Percentiles rank a stretch among this genome's conserved stretches.
Evolutionary conservation across 2,888 invertebrate species (phyloP).

Genomic region (Morinoia aosen): DNA sequence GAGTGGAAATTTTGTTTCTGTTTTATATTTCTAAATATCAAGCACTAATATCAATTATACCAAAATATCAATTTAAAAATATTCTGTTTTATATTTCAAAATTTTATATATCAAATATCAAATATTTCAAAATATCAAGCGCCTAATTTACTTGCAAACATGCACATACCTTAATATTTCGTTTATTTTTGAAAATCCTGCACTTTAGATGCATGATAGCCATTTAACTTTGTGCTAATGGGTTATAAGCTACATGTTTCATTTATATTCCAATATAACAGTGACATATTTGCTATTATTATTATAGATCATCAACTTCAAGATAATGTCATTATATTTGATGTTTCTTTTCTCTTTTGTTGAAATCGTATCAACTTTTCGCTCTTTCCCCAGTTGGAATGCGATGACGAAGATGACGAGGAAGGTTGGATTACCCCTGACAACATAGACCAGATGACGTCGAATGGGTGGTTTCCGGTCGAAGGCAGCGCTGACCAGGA

Average conservation of each 20-base stretch:
- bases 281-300: neutral
- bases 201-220: too few species aligned
- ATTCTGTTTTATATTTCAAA: too few species aligned
- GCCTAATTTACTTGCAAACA: too few species aligned
- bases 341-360: neutral
- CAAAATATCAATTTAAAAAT: too few species aligned
- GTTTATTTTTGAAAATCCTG: too few species aligned
- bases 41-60: too few species aligned
- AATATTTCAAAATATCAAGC: too few species aligned
- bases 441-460: slow-evolving; percentile 84
- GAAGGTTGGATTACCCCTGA: slow-evolving; percentile 89
- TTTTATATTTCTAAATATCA: too few species aligned
- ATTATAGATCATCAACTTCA: neutral
- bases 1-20: too few species aligned
- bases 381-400: neutral
- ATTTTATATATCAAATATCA: too few species aligned
- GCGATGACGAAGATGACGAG: slow-evolving; percentile 73
- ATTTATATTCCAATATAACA: neutral
- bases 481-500: slow-evolving; percentile 75
- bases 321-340: neutral
- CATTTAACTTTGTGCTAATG: too few species aligned
- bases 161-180: too few species aligned
- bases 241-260: neutral
- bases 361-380: neutral
- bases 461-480: slow-evolving; percentile 73